These are phyloP conservation scores for Ceratosolen solmsi DNA, from an alignment of 1,140 invertebrate genomes.

Conservation along the genomic window DNA sequence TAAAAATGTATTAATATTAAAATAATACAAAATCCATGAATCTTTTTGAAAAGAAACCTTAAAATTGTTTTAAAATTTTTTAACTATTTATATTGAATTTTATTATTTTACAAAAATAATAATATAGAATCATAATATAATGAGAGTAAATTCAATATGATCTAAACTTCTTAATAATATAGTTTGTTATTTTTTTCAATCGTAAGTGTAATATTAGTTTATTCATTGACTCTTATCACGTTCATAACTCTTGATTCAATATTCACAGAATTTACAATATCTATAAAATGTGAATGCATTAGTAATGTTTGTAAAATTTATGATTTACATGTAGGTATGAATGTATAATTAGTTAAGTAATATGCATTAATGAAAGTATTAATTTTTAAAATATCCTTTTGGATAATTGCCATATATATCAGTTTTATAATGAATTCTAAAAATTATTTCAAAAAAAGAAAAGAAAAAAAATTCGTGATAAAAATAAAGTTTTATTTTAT, in stretches of 20 bases:
- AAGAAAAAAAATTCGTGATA: not conserved
- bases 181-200: slow-evolving; percentile 32
- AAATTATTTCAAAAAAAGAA: not conserved
- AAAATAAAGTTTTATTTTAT: not conserved
- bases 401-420: slow-evolving; percentile 51
- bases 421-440: slow-evolving; percentile 24
- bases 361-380: slow-evolving; percentile 21
- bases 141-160: not conserved
- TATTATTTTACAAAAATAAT: no score
- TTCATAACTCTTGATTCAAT: slow-evolving; percentile 38
- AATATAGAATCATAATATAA: not conserved
- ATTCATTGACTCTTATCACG: slow-evolving; percentile 28
- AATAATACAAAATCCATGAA: not conserved
- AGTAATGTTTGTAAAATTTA: slow-evolving; percentile 6
- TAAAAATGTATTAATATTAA: not conserved
- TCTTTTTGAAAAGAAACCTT: not conserved
- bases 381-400: slow-evolving; percentile 36
- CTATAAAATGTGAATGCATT: slow-evolving; percentile 37
- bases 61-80: not conserved
- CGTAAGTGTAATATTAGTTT: slow-evolving; percentile 36
- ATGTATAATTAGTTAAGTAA: slow-evolving; percentile 35
- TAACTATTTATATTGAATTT: not conserved
- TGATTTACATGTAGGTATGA: slow-evolving; percentile 1
- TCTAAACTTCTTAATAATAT: slow-evolving; percentile 46
- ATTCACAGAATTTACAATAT: slow-evolving; percentile 39